Conservation (phyloP, 1,140 invertebrate species). For the Saccostrea cuccullata region DNA sequence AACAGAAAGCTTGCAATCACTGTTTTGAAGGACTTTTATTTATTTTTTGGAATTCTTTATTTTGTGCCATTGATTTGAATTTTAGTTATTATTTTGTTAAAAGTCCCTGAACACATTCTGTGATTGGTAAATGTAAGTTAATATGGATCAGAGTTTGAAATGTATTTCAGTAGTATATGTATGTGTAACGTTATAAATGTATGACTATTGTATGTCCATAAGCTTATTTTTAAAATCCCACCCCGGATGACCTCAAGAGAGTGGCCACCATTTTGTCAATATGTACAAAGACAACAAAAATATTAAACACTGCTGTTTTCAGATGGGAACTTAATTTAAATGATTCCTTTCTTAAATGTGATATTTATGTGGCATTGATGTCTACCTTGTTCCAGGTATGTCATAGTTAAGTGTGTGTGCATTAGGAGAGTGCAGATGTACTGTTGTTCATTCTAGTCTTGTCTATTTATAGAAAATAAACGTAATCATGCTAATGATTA, state of each 20-base stretch:
- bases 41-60: not conserved
- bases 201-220: not conserved
- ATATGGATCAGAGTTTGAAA: not conserved
- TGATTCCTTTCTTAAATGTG: too few species aligned
- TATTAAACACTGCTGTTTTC: too few species aligned
- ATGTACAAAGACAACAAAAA: too few species aligned
- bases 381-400: too few species aligned
- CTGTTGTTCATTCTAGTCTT: too few species aligned
- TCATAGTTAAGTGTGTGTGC: too few species aligned
- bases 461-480: too few species aligned
- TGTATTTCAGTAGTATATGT: not conserved
- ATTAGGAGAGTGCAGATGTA: too few species aligned
- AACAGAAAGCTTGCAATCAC: not conserved
- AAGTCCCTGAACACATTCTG: not conserved
- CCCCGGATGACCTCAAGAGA: not conserved
- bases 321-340: too few species aligned
- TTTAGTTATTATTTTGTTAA: not conserved
- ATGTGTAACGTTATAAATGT: not conserved
- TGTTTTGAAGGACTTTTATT: not conserved
- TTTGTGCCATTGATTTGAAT: not conserved
- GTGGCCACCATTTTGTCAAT: not conserved
- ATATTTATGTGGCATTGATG: too few species aligned
- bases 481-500: too few species aligned
- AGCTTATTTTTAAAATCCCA: not conserved
- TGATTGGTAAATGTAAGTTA: not conserved